phyloP scores from a whole-genome alignment of 2,113 vertebrate species.

The Ictidomys tridecemlineatus region DNA sequence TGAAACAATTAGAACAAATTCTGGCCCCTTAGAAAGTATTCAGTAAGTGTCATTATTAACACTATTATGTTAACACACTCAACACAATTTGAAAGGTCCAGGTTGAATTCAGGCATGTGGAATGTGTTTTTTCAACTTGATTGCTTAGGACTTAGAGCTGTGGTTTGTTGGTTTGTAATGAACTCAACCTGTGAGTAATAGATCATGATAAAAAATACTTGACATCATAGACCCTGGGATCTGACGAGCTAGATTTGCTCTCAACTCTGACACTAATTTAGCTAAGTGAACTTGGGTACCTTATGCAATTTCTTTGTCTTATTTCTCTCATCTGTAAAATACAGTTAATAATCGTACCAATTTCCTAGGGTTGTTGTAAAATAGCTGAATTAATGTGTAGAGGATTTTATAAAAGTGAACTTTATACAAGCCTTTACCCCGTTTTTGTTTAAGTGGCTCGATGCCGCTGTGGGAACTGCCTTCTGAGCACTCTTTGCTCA shows the following conservation, averaged over 20 bases:
- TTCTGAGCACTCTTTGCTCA: not conserved
- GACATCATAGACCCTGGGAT: not conserved
- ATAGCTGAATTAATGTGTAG: not conserved
- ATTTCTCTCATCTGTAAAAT: not conserved
- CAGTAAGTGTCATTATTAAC: too few relatives aligned
- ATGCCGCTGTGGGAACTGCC: not conserved
- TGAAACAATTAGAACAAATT: constrained; percentile 14
- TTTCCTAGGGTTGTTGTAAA: not conserved
- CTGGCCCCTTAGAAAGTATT: not conserved
- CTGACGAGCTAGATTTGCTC: not conserved
- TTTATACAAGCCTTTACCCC: not conserved
- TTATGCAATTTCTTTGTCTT: not conserved
- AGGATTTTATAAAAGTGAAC: not conserved
- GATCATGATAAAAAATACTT: not conserved
- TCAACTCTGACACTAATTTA: not conserved
- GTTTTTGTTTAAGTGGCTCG: too few relatives aligned
- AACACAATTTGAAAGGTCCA: not conserved
- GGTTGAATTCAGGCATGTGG: not conserved
- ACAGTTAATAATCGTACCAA: not conserved
- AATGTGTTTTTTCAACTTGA: not conserved
- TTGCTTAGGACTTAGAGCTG: not conserved
- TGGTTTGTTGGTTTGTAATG: not conserved
- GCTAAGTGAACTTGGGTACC: not conserved
- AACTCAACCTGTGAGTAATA: not conserved
- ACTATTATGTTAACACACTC: too few relatives aligned